Conservation (phyloP, 2,797 vertebrate species). For the Rhynchonycteris naso region DNA sequence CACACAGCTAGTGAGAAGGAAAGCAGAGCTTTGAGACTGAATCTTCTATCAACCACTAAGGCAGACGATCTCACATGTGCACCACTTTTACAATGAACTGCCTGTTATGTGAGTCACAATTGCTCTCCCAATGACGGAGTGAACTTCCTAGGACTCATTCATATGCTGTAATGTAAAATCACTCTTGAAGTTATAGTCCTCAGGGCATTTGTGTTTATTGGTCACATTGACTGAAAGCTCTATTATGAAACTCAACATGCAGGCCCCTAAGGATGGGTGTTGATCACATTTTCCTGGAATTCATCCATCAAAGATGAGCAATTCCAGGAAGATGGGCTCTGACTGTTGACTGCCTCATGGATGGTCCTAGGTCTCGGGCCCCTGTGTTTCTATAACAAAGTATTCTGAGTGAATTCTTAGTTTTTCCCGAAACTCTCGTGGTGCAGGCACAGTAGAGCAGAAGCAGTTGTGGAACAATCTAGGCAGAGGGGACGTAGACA, state of each 20-base stretch:
- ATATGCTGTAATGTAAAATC: neutral
- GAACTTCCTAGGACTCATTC: neutral
- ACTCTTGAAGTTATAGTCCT: neutral
- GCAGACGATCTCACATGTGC: neutral
- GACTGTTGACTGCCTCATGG: neutral
- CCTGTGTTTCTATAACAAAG: neutral
- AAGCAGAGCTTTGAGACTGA: neutral
- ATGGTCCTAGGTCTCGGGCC: neutral
- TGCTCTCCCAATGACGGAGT: neutral
- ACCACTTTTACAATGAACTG: neutral
- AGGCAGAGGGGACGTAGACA: neutral
- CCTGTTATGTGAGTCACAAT: neutral
- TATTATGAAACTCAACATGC: slow-evolving; percentile 1
- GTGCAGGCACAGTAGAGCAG: neutral
- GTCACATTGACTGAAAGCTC: neutral
- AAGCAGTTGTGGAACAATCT: neutral
- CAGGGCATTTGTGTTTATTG: neutral
- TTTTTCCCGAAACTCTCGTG: neutral
- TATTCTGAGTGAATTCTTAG: neutral
- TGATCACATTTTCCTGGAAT: slow-evolving; percentile 55
- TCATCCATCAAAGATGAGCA: neutral
- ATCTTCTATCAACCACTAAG: neutral
- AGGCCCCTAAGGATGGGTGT: neutral
- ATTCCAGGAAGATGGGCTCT: neutral
- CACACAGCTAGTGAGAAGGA: neutral